Evolutionary conservation across 1,140 invertebrate species (phyloP).

Genomic region (Drosophila ohnishii): DNA sequence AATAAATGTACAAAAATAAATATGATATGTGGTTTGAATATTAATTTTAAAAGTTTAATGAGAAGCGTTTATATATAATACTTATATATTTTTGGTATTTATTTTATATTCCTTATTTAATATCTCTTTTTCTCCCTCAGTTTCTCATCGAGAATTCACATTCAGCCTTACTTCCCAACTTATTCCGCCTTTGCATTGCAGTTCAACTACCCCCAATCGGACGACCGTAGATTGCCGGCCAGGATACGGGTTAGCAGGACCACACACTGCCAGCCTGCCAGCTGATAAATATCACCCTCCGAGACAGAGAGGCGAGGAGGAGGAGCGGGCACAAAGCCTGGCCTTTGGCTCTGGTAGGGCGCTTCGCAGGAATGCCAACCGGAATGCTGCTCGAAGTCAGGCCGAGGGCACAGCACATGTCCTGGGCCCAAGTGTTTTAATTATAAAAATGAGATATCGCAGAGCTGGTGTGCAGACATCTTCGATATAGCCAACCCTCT

Average conservation of each 20-base stretch:
- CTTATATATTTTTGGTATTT: too few species aligned
- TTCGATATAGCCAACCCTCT: constrained; percentile 33
- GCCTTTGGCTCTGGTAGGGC: constrained; percentile 30
- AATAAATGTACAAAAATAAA: constrained; percentile 18
- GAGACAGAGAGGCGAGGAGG: neutral
- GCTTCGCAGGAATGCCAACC: constrained; percentile 44
- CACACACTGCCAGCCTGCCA: constrained; percentile 50
- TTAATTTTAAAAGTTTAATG: constrained; percentile 5
- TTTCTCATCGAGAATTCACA: constrained; percentile 4
- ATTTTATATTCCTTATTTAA: neutral
- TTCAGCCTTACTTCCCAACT: neutral
- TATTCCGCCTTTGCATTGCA: constrained; percentile 17
- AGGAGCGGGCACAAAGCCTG: neutral
- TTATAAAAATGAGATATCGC: constrained; percentile 64
- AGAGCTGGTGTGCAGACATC: constrained; percentile 42
- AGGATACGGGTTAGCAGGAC: constrained; percentile 52
- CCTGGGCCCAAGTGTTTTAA: constrained; percentile 59
- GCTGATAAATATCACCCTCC: constrained; percentile 58
- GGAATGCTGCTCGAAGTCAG: constrained; percentile 37
- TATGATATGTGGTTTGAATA: constrained; percentile 3
- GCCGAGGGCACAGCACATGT: constrained; percentile 33
- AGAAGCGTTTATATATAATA: fast-evolving
- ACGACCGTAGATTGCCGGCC: constrained; percentile 39
- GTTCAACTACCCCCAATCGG: constrained; percentile 48
- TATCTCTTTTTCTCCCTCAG: neutral